Evolutionary conservation across 2,888 invertebrate genomes (phyloP).

Genomic region (Encarsia formosa): DNA sequence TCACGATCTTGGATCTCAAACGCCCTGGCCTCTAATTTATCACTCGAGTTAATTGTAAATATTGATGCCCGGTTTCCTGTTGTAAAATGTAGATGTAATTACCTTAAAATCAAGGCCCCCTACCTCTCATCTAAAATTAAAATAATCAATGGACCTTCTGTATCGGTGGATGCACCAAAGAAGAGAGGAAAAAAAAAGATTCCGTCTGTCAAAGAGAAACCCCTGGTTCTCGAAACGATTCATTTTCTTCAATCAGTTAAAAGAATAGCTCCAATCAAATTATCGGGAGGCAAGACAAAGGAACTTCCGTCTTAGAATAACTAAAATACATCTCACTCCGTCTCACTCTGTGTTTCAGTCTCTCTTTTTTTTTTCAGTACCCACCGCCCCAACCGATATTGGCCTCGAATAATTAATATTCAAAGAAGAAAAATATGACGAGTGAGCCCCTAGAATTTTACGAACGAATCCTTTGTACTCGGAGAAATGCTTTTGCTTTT

Average conservation of each 20-base stretch:
- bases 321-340: not conserved
- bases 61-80: no score
- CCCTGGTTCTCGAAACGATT: slow-evolving; percentile 14
- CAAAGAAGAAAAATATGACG: slow-evolving; percentile 12
- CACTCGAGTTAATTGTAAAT: no score
- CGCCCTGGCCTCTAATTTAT: no score
- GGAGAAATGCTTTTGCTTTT: no score
- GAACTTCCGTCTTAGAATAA: slow-evolving; percentile 1
- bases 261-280: slow-evolving; percentile 14
- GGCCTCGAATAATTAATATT: slow-evolving; percentile 14
- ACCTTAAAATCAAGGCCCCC: not conserved
- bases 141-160: slow-evolving; percentile 6
- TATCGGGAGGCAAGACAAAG: slow-evolving; percentile 17
- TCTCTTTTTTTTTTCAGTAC: slow-evolving; percentile 9
- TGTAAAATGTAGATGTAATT: slow-evolving; percentile 6
- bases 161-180: not conserved
- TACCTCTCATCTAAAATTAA: slow-evolving; percentile 1
- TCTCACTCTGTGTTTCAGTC: slow-evolving; percentile 10
- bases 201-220: slow-evolving; percentile 9
- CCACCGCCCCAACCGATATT: not conserved
- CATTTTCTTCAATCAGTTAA: slow-evolving; percentile 19
- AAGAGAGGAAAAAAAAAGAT: slow-evolving; percentile 1
- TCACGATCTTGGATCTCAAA: no score
- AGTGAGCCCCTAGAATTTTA: not conserved
- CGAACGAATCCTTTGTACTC: not conserved